A percentile compares a stretch with the other conserved stretches of the same genome.
Conservation (phyloP, 2,797 vertebrate species). For the Gambelia wislizenii region DNA sequence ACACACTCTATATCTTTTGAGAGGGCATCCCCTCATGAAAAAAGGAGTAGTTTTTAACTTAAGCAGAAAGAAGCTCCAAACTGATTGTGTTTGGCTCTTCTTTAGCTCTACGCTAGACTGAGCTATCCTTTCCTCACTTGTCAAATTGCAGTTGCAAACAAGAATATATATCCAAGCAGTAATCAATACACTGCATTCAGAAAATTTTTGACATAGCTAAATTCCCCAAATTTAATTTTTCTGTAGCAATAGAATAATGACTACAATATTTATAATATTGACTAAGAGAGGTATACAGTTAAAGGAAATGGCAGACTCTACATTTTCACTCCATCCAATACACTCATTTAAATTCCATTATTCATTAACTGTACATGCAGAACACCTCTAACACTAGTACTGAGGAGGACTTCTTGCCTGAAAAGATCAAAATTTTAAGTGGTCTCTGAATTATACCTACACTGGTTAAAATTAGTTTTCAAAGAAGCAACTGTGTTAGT, state of each 20-base stretch:
- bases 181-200: neutral
- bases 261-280: neutral
- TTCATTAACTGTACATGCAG: neutral
- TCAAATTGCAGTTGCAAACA: neutral
- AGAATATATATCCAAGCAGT: neutral
- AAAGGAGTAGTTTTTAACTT: neutral
- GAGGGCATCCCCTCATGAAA: neutral
- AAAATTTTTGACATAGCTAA: neutral
- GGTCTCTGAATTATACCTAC: neutral
- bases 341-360: conserved; percentile 1
- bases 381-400: neutral
- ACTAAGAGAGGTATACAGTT: neutral
- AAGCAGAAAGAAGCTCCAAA: neutral
- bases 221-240: neutral
- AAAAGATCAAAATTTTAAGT: neutral
- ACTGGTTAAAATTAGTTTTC: neutral
- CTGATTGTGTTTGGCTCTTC: neutral
- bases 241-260: neutral
- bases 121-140: neutral
- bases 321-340: neutral
- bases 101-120: neutral
- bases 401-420: neutral
- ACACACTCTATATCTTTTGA: neutral
- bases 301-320: neutral
- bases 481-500: neutral